Evolutionary conservation across 2,888 invertebrate genomes (phyloP).

Genomic region (Thymelicus lineola): DNA sequence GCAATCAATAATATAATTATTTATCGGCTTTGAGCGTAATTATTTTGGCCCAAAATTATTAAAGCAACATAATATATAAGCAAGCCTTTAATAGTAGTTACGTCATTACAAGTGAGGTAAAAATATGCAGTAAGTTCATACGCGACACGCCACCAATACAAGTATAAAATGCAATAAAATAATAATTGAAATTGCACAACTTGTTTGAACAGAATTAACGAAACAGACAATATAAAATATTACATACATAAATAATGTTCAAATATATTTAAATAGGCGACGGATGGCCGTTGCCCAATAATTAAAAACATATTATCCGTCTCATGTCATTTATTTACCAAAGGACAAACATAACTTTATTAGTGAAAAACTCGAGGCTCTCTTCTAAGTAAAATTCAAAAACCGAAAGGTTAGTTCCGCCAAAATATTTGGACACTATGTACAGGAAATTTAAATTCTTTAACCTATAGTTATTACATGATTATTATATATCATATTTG

Average conservation of each 20-base stretch:
- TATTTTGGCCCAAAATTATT: too few species aligned
- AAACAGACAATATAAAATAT: not conserved
- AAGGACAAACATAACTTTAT: too few species aligned
- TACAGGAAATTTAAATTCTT: conserved; percentile 1
- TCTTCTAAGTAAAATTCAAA: not conserved
- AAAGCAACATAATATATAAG: too few species aligned
- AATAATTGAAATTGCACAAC: not conserved
- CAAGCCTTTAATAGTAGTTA: not conserved
- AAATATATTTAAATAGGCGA: not conserved
- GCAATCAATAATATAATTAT: too few species aligned
- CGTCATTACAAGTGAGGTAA: not conserved
- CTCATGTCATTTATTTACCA: too few species aligned
- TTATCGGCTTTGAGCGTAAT: too few species aligned
- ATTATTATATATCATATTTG: not conserved
- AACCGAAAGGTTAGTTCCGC: not conserved
- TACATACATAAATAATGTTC: not conserved
- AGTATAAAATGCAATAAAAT: not conserved
- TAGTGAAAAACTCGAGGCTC: not conserved
- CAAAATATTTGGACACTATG: not conserved
- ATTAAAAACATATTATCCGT: too few species aligned
- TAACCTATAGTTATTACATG: not conserved
- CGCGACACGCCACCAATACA: not conserved
- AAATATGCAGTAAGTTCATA: not conserved
- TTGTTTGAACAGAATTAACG: conserved; percentile 1
- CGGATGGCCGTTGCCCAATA: not conserved